These are phyloP conservation scores for Protula sp. DNA, from an alignment of 2,888 invertebrate species.

Conservation along the genomic window DNA sequence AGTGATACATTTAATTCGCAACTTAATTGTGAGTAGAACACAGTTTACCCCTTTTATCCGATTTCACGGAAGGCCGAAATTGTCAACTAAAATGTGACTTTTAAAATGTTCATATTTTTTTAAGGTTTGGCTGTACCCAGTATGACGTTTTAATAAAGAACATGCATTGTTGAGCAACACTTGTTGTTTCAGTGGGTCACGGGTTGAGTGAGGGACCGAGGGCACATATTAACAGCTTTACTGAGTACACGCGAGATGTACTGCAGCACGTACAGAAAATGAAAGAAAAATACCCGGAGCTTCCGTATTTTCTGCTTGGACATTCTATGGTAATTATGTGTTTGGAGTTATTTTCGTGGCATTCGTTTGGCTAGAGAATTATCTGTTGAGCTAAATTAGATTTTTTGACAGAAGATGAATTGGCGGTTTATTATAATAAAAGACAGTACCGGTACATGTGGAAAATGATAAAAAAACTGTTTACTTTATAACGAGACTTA, in stretches of 20 bases:
- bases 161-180: not conserved
- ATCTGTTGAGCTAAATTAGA: too few species aligned
- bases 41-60: too few species aligned
- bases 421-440: too few species aligned
- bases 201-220: slow-evolving; percentile 54
- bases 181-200: slow-evolving; percentile 50
- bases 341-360: too few species aligned
- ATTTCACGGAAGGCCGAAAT: too few species aligned
- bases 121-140: too few species aligned
- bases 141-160: not conserved
- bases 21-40: too few species aligned
- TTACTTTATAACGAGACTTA: not conserved
- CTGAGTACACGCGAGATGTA: slow-evolving; percentile 49
- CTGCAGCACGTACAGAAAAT: slow-evolving; percentile 48
- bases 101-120: not conserved
- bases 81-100: not conserved
- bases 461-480: too few species aligned
- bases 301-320: slow-evolving; percentile 54
- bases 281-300: slow-evolving; percentile 35
- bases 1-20: too few species aligned
- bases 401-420: too few species aligned
- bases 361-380: too few species aligned
- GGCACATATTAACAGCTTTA: slow-evolving; percentile 44
- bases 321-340: slow-evolving; percentile 55
- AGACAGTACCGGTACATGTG: too few species aligned